A percentile compares a stretch with the other conserved stretches of the same genome.
These are phyloP conservation scores for Enteromius fasciolatus DNA, from an alignment of 2,797 vertebrate genomes.

Conservation along the genomic window DNA sequence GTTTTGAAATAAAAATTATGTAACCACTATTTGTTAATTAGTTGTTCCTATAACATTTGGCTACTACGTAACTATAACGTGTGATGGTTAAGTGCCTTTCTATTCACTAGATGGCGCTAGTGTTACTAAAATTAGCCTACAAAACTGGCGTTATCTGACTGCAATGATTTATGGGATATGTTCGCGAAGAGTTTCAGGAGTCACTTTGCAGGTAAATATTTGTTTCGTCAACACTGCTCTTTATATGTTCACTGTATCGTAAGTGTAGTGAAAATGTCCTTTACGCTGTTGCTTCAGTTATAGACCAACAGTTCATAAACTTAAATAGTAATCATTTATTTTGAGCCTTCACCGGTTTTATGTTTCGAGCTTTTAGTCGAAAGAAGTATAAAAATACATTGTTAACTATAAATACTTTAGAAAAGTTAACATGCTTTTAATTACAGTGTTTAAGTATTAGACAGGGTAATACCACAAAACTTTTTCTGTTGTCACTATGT, in stretches of 20 bases:
- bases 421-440: neutral
- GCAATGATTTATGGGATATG: neutral
- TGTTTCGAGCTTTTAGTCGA: neutral
- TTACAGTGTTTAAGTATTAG: neutral
- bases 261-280: neutral
- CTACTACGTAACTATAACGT: neutral
- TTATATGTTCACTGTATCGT: neutral
- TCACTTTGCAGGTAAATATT: neutral
- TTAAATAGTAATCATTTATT: neutral
- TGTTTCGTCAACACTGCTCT: neutral
- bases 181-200: neutral
- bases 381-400: neutral
- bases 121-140: neutral
- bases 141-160: neutral
- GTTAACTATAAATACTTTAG: neutral
- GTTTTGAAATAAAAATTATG: slow-evolving; percentile 48
- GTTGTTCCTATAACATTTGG: neutral
- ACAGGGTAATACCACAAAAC: neutral
- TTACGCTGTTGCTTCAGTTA: neutral
- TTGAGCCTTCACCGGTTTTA: neutral
- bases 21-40: neutral
- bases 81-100: neutral
- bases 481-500: neutral
- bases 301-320: neutral
- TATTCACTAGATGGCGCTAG: slow-evolving; percentile 69